A percentile compares a stretch with the other conserved stretches of the same genome.
Conservation (phyloP, 2,888 invertebrate species). For the Dryomyza anilis region DNA sequence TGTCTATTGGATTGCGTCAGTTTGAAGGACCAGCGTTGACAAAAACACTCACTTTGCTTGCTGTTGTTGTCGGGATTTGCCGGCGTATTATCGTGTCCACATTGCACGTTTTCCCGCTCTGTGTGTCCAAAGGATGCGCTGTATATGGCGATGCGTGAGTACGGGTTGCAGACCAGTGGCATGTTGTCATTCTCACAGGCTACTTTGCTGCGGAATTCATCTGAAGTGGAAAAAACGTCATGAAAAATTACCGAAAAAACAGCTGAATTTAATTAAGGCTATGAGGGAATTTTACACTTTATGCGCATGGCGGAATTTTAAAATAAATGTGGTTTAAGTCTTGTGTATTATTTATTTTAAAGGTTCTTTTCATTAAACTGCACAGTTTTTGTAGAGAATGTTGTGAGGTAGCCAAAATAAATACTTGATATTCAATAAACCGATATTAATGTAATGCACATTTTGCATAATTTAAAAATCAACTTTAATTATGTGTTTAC, state of each 20-base stretch:
- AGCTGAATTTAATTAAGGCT: conserved; percentile 29
- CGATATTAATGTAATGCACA: too few species aligned
- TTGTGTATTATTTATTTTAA: too few species aligned
- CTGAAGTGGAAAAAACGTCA: conserved; percentile 65
- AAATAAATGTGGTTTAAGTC: too few species aligned
- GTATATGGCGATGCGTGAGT: conserved; percentile 88
- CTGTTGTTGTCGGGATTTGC: conserved; percentile 43
- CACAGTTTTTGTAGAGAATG: too few species aligned
- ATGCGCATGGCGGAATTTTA: too few species aligned
- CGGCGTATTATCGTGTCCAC: conserved; percentile 67
- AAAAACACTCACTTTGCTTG: conserved; percentile 49
- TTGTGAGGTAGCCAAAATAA: too few species aligned
- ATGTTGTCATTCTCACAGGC: conserved; percentile 91
- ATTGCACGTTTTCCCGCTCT: conserved; percentile 84
- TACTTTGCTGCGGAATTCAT: conserved; percentile 91
- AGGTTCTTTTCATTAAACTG: too few species aligned
- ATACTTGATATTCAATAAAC: too few species aligned
- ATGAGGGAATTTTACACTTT: too few species aligned
- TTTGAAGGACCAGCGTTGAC: not conserved
- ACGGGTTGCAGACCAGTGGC: conserved; percentile 84
- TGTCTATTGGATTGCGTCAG: not conserved
- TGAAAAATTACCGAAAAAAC: conserved; percentile 19
- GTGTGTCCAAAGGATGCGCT: conserved; percentile 91
- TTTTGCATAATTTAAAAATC: too few species aligned
- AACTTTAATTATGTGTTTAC: too few species aligned